Evolutionary conservation across 2,888 invertebrate genomes (phyloP).

Genomic region (Drosophila putrida): DNA sequence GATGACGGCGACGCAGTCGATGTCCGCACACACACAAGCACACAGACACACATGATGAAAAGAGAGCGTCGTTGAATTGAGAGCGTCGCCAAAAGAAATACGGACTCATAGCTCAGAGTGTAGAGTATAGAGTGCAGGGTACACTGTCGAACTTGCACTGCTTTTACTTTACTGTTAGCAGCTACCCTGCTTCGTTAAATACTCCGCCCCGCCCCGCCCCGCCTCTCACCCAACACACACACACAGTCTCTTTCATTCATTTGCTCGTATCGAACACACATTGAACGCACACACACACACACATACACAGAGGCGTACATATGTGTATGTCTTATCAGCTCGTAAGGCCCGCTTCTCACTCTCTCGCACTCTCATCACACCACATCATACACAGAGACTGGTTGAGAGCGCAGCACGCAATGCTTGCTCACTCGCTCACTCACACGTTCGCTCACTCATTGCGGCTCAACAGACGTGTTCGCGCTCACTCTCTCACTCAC

Average conservation of each 20-base stretch:
- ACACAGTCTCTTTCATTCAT: constrained; percentile 68
- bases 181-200: constrained; percentile 30
- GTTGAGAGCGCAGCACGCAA: constrained; percentile 44
- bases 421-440: constrained; percentile 45
- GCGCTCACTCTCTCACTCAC: constrained; percentile 19
- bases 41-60: constrained; percentile 11
- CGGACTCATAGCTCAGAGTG: constrained; percentile 43
- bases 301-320: constrained; percentile 31
- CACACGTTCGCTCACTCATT: constrained; percentile 28
- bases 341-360: constrained; percentile 62
- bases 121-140: constrained; percentile 45
- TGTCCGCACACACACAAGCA: constrained; percentile 69
- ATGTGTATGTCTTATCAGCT: constrained; percentile 78
- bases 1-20: constrained; percentile 82
- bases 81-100: constrained; percentile 43
- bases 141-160: constrained; percentile 62
- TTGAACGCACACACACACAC: constrained; percentile 58
- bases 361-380: constrained; percentile 31
- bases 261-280: constrained; percentile 78
- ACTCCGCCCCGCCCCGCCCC: constrained; percentile 35
- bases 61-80: constrained; percentile 30
- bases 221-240: constrained; percentile 8
- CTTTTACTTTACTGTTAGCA: constrained; percentile 21
- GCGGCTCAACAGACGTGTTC: constrained; percentile 16
- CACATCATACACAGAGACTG: constrained; percentile 2